A percentile compares a stretch with the other conserved stretches of the same genome.
phyloP scores from a whole-genome alignment of 2,888 invertebrate species.

The Heliconius erato region DNA sequence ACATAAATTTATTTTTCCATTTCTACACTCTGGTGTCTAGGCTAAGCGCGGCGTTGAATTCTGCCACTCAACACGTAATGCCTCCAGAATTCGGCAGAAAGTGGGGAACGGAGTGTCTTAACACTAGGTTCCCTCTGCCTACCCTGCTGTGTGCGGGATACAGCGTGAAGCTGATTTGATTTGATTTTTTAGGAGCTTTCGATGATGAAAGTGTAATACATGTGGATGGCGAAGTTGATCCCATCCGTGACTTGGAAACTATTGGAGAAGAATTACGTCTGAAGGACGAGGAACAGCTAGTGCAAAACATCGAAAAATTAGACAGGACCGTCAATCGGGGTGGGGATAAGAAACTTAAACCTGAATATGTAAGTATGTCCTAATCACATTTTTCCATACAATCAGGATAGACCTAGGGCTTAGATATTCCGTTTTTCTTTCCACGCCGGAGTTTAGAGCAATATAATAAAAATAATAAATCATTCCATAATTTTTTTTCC shows the following conservation, averaged over 20 bases:
- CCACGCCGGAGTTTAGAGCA: neutral
- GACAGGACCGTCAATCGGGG: slow-evolving; percentile 94
- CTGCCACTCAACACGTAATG: too few relatives aligned
- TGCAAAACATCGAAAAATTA: slow-evolving; percentile 93
- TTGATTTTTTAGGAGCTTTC: slow-evolving; percentile 91
- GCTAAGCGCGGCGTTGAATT: too few relatives aligned
- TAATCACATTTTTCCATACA: neutral
- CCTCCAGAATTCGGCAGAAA: too few relatives aligned
- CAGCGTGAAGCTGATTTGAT: too few relatives aligned
- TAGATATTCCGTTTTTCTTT: neutral
- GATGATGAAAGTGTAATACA: slow-evolving; percentile 99
- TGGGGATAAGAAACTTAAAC: slow-evolving; percentile 96
- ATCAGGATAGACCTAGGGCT: neutral
- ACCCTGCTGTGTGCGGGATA: too few relatives aligned
- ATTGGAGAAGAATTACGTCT: slow-evolving; percentile 97
- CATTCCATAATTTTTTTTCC: neutral
- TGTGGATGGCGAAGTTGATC: slow-evolving; percentile 99
- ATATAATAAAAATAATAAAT: neutral
- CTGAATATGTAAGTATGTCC: slow-evolving; percentile 93
- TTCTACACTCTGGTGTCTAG: too few relatives aligned
- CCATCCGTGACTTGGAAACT: slow-evolving; percentile 97
- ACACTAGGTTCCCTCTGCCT: too few relatives aligned
- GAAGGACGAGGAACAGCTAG: slow-evolving; percentile 96
- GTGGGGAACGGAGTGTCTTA: too few relatives aligned
- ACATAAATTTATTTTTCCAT: too few relatives aligned